Percentiles rank a stretch among this genome's conserved stretches.
phyloP scores from a whole-genome alignment of 2,113 vertebrate species.

The Carettochelys insculpta region DNA sequence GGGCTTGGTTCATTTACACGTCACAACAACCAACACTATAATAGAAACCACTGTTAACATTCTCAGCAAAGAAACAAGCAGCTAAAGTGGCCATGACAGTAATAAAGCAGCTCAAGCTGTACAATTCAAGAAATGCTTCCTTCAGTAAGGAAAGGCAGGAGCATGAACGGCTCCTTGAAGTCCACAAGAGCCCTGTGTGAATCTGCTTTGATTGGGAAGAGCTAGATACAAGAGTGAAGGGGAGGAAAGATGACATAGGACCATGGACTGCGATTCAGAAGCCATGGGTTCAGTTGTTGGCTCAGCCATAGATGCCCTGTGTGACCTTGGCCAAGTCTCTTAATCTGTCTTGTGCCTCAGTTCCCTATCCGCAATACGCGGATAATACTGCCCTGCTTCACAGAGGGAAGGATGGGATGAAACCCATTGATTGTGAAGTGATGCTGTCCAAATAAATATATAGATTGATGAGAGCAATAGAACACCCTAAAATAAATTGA shows the following conservation, averaged over 20 bases:
- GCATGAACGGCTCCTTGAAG: not conserved
- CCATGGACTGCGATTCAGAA: not conserved
- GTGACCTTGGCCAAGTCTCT: not conserved
- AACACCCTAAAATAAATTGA: not conserved
- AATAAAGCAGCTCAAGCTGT: not conserved
- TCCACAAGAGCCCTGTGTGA: not conserved
- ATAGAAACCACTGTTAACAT: constrained; percentile 20
- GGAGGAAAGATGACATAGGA: not conserved
- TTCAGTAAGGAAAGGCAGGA: not conserved
- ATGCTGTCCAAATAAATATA: not conserved
- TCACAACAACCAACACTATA: constrained; percentile 25
- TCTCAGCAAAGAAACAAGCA: constrained; percentile 23
- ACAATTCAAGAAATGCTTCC: not conserved
- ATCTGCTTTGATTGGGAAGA: not conserved
- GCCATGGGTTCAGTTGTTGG: not conserved
- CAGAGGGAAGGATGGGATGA: accelerated
- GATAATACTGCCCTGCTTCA: not conserved
- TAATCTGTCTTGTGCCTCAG: not conserved
- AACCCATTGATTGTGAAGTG: not conserved
- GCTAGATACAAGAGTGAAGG: not conserved
- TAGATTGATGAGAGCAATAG: not conserved
- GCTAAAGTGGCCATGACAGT: not conserved
- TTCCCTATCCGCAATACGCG: not conserved
- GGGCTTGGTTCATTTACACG: constrained; percentile 40
- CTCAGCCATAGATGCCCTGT: not conserved